Evolutionary conservation across 1,140 invertebrate genomes (phyloP).

Genomic region (Campodea augens): DNA sequence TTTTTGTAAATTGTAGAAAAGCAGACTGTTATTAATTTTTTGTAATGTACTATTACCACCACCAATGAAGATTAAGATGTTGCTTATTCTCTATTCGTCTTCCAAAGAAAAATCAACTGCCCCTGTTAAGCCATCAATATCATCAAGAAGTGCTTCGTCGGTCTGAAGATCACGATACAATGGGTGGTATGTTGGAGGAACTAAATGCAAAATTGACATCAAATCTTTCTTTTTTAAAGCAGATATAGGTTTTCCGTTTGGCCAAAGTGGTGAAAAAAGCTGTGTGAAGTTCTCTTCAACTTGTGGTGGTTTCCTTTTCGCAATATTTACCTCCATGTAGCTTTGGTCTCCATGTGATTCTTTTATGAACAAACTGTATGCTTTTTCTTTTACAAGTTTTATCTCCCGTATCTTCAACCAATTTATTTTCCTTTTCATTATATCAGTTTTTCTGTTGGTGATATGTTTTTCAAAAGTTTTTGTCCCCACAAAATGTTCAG

Average conservation of each 20-base stretch:
- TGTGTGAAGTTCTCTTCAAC: background rate
- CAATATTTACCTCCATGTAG: background rate
- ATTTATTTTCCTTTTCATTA: background rate
- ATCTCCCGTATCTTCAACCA: background rate
- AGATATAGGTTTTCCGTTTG: background rate
- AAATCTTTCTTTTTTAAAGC: background rate
- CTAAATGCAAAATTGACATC: too few species aligned
- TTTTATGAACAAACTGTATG: background rate
- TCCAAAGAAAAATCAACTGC: too few species aligned
- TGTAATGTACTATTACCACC: too few species aligned
- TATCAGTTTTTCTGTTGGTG: background rate
- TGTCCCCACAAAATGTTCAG: background rate
- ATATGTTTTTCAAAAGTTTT: background rate
- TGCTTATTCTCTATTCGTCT: too few species aligned
- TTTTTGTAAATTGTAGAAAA: too few species aligned
- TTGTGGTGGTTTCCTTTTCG: background rate
- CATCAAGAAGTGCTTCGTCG: too few species aligned
- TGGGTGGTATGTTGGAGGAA: too few species aligned
- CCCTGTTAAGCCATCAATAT: too few species aligned
- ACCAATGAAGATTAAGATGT: too few species aligned
- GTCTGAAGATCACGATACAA: too few species aligned
- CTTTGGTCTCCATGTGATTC: background rate
- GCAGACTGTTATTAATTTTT: too few species aligned
- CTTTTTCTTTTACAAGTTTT: background rate
- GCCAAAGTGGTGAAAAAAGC: too few species aligned